These are phyloP conservation scores for Phasia obesa DNA, from an alignment of 2,888 invertebrate species.

Conservation along the genomic window DNA sequence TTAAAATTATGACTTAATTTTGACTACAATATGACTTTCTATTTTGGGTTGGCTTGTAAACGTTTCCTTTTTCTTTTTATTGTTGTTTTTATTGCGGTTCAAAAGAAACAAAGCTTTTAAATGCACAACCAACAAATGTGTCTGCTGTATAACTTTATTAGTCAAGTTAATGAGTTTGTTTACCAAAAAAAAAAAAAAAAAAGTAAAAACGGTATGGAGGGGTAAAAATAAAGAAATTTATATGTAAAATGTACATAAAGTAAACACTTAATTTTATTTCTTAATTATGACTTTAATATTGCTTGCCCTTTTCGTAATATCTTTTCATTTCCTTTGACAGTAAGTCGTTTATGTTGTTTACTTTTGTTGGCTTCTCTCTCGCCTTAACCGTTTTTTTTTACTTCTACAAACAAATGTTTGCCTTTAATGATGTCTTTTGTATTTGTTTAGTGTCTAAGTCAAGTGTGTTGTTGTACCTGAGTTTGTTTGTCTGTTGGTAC, in stretches of 20 bases:
- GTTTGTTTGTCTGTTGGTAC: background rate
- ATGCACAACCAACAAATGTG: conserved; percentile 14
- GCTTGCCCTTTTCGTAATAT: conserved; percentile 39
- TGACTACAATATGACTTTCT: conserved; percentile 4
- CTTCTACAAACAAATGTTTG: conserved; percentile 4
- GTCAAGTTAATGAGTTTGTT: conserved; percentile 67
- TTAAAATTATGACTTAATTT: conserved; percentile 40
- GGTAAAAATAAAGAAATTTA: conserved; percentile 12
- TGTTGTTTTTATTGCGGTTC: conserved; percentile 10
- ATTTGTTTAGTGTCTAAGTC: conserved; percentile 37
- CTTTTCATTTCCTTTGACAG: conserved; percentile 56
- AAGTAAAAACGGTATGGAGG: background rate
- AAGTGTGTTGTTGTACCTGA: background rate
- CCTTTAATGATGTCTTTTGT: conserved; percentile 34
- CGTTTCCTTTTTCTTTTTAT: conserved; percentile 36
- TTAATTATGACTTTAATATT: conserved; percentile 66
- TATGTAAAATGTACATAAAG: conserved; percentile 45
- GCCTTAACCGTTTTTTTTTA: background rate
- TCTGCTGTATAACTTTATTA: conserved; percentile 53
- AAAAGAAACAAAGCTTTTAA: background rate
- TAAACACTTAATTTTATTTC: conserved; percentile 67
- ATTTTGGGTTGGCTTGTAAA: conserved; percentile 6
- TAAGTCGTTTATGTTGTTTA: conserved; percentile 30
- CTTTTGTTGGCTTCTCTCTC: background rate
- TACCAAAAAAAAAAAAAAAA: conserved; percentile 12